phyloP scores from a whole-genome alignment of 2,888 invertebrate species.

The Adelognathus sp. region DNA sequence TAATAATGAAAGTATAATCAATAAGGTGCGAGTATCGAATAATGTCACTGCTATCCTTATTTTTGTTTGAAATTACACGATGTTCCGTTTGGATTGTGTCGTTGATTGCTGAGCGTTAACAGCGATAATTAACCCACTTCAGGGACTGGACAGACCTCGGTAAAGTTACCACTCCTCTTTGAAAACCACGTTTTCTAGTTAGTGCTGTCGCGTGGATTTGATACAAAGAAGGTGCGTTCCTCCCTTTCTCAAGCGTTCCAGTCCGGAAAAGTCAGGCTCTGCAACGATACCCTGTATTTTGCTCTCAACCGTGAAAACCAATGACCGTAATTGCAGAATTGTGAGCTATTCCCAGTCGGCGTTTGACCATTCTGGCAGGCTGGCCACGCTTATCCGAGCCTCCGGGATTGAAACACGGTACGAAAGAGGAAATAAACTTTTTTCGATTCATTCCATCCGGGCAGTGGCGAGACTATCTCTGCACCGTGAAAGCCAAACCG shows the following conservation, averaged over 20 bases:
- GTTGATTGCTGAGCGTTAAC: too few species aligned
- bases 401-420: background rate
- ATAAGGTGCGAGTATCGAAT: too few species aligned
- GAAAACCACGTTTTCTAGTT: slow-evolving; percentile 14
- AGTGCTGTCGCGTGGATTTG: slow-evolving; percentile 46
- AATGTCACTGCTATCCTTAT: too few species aligned
- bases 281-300: background rate
- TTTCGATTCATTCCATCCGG: slow-evolving; percentile 20
- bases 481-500: slow-evolving; percentile 22
- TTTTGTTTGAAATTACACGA: too few species aligned
- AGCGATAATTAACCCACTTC: too few species aligned
- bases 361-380: background rate
- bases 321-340: background rate
- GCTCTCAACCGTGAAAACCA: background rate
- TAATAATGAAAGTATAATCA: too few species aligned
- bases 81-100: too few species aligned
- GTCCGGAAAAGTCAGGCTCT: slow-evolving; percentile 5
- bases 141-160: background rate
- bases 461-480: background rate
- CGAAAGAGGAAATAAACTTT: slow-evolving; percentile 34
- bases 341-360: background rate
- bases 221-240: slow-evolving; percentile 27
- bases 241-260: background rate
- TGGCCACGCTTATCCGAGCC: slow-evolving; percentile 1
- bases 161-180: background rate